These are phyloP conservation scores for Margarornis squamiger DNA, from an alignment of 2,797 vertebrate species.

Conservation along the genomic window DNA sequence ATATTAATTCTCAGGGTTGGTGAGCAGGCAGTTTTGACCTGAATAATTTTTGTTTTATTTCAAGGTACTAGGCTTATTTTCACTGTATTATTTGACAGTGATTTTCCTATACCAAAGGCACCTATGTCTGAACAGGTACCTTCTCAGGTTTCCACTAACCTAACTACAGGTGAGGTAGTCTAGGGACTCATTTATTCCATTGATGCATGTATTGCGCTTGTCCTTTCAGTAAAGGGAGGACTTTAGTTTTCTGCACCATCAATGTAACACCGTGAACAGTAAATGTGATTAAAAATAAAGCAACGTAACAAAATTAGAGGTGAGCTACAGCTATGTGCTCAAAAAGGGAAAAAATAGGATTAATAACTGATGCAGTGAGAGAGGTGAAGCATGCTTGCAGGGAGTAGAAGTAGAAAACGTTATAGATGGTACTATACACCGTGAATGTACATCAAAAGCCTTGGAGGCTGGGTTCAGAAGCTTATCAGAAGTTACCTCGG, in stretches of 20 bases:
- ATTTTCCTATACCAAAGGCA: neutral
- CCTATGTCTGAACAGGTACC: neutral
- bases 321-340: neutral
- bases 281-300: slow-evolving; percentile 48
- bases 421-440: slow-evolving; percentile 29
- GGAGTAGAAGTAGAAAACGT: slow-evolving; percentile 40
- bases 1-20: neutral
- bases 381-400: slow-evolving; percentile 30
- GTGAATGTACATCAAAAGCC: slow-evolving; percentile 31
- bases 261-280: neutral
- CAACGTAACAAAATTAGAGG: slow-evolving; percentile 11
- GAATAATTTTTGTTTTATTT: neutral
- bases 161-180: neutral
- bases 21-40: neutral
- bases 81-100: neutral
- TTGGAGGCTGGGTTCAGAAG: slow-evolving; percentile 38
- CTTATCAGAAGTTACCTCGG: slow-evolving; percentile 50
- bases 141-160: neutral
- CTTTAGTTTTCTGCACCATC: neutral
- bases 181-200: neutral
- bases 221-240: neutral
- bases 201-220: neutral
- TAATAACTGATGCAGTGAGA: slow-evolving; percentile 38
- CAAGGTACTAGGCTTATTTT: neutral
- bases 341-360: slow-evolving; percentile 34